A percentile compares a stretch with the other conserved stretches of the same genome.
These are phyloP conservation scores for Mormyrops attenuatus DNA, from an alignment of 2,797 vertebrate genomes.

Conservation along the genomic window DNA sequence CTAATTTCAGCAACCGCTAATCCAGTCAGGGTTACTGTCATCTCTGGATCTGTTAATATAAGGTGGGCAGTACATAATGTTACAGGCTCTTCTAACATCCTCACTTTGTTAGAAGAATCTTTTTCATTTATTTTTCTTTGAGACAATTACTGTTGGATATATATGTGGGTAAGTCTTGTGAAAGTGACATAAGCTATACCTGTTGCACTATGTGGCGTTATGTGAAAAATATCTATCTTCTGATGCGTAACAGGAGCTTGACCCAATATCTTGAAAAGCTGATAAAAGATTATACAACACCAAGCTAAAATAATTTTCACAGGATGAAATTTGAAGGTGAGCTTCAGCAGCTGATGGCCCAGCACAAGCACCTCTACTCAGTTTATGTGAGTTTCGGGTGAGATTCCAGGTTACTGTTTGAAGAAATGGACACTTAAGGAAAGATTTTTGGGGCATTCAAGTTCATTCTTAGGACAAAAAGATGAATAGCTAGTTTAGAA, in stretches of 20 bases:
- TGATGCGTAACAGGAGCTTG: neutral
- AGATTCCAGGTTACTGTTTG: neutral
- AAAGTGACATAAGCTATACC: neutral
- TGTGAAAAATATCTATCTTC: neutral
- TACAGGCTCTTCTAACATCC: neutral
- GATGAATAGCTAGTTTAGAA: neutral
- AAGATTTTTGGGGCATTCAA: neutral
- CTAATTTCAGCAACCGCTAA: neutral
- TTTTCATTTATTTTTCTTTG: neutral
- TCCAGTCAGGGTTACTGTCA: neutral
- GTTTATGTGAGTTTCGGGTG: constrained; percentile 57
- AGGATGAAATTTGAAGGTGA: constrained; percentile 69
- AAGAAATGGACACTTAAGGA: neutral
- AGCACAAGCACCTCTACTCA: constrained; percentile 60
- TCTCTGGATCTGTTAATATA: neutral
- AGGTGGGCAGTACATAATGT: neutral
- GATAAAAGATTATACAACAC: neutral
- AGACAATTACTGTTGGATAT: neutral
- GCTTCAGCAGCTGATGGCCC: constrained; percentile 56
- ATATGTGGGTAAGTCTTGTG: neutral
- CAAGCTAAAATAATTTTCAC: constrained; percentile 22
- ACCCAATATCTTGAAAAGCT: neutral
- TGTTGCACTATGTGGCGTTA: neutral
- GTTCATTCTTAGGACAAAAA: neutral
- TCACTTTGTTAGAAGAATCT: neutral